Base-by-base conservation (phyloP, 2,888 invertebrate species). In the Ypsolopha sequella region DNA sequence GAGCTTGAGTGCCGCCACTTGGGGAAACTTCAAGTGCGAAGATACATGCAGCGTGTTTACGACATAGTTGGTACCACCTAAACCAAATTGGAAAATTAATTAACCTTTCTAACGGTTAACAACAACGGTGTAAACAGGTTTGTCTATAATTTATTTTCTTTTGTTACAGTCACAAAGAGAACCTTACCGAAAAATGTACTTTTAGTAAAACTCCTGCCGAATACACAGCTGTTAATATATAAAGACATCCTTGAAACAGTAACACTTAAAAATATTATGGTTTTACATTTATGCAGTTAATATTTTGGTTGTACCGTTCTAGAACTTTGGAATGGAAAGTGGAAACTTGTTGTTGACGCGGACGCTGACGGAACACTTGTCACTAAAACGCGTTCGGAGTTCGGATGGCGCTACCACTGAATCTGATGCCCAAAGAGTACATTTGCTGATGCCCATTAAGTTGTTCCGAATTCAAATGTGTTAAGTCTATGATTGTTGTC, bases 1-100 rank as follows among this genome's bases (percentile, higher is more conserved):
- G 48, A 92, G 65, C 51, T 90, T 88, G 38, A 92, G 63, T 38
- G 76, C 59, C 9, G 81, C 88, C 3, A 84, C 87, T 52, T 81
- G 82, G 1, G 90, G 89, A 64, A 89, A 90, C 60, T 79, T 87
- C 47, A 80, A 71, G 24, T 68, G 60, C 34, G 80, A 73, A 6
- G 88, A 80, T 35, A 80, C 66, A 60, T 90, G 89, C 55, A 89
- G 66, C 50, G 77, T 68, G 62, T 80, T 79, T 39, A 65, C 68
- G 44, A 65, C 53, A 53, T 63, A 60, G 56, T 66, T 68, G 50
- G 55, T 60, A 53, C 66, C 68, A 58, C 68, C 74, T 68, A 68
- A 35, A 41, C 8, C 10, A 33, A 43, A 43, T 2, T 2, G 8
- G 11, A 24, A 13, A 13, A 11, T 36, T 13, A 7, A 7, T 36